Evolutionary conservation across 2,797 vertebrate genomes (phyloP).

Genomic region (Synanceia verrucosa): DNA sequence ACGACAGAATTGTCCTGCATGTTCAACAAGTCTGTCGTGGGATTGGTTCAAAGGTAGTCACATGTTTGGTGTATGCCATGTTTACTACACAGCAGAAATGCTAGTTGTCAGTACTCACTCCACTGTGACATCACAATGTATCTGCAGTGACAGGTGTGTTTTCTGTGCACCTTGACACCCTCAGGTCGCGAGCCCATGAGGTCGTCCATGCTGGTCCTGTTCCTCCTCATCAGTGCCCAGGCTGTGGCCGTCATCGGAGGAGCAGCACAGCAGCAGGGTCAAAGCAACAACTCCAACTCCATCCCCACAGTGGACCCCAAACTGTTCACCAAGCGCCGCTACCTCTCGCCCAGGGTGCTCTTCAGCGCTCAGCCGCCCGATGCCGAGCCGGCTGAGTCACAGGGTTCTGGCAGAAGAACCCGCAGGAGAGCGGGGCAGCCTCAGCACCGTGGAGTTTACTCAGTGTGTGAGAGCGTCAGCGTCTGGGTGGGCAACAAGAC

Average conservation of each 20-base stretch:
- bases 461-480: conserved; percentile 95
- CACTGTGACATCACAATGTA: no score
- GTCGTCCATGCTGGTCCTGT: conserved; percentile 93
- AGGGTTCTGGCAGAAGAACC: conserved; percentile 63
- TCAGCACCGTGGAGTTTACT: conserved; percentile 92
- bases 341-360: conserved; percentile 90
- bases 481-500: conserved; percentile 97
- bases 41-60: no score
- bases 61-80: no score
- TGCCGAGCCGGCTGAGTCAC: conserved; percentile 69
- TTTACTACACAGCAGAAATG: no score
- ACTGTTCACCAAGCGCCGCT: conserved; percentile 88
- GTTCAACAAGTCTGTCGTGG: no score
- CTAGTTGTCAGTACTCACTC: no score
- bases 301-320: conserved; percentile 88
- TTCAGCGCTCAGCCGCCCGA: conserved; percentile 91
- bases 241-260: conserved; percentile 85
- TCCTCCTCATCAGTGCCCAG: conserved; percentile 92
- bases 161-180: neutral
- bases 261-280: conserved; percentile 64
- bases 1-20: no score
- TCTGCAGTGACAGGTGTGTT: conserved; percentile 5
- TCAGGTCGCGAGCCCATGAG: conserved; percentile 88
- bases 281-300: conserved; percentile 31
- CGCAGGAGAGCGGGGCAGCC: conserved; percentile 84